Evolutionary conservation across 2,888 invertebrate genomes (phyloP).

Genomic region (Drosophila pseudotalamancana): DNA sequence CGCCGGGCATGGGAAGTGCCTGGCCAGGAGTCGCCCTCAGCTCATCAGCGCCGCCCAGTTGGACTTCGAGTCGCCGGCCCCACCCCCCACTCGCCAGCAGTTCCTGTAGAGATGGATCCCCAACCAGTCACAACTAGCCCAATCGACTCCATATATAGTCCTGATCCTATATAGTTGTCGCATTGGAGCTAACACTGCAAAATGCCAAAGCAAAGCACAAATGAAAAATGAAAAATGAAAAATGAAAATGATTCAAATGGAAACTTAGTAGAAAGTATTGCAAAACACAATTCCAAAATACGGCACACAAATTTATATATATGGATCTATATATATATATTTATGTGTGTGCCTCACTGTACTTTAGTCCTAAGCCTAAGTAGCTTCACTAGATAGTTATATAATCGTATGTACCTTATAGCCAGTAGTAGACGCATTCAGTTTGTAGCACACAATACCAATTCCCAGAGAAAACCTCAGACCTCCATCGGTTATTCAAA

Average conservation of each 20-base stretch:
- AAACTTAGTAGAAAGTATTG: slow-evolving; percentile 54
- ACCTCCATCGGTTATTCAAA: slow-evolving; percentile 65
- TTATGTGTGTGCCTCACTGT: slow-evolving; percentile 41
- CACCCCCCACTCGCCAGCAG: slow-evolving; percentile 5
- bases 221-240: too few relatives aligned
- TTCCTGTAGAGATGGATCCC: not conserved
- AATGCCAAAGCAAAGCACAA: slow-evolving; percentile 72
- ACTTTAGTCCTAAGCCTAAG: slow-evolving; percentile 33
- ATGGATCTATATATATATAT: too few relatives aligned
- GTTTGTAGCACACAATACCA: slow-evolving; percentile 45
- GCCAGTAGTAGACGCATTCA: slow-evolving; percentile 61
- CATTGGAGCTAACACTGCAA: slow-evolving; percentile 48
- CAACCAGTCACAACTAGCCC: slow-evolving; percentile 44
- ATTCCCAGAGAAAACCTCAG: slow-evolving; percentile 63
- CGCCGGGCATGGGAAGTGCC: slow-evolving; percentile 77
- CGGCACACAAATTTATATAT: too few relatives aligned
- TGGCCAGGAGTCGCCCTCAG: slow-evolving; percentile 48
- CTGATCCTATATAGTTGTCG: slow-evolving; percentile 40
- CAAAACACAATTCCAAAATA: slow-evolving; percentile 61
- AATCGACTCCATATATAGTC: slow-evolving; percentile 53
- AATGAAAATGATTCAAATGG: too few relatives aligned
- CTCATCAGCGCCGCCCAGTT: slow-evolving; percentile 17
- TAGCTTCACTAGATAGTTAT: slow-evolving; percentile 21
- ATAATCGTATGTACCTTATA: slow-evolving; percentile 74
- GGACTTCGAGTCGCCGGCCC: not conserved